Conservation (phyloP, 37 sponge, comb jelly and placozoan species). For the Halisarca cf. caerulea region DNA sequence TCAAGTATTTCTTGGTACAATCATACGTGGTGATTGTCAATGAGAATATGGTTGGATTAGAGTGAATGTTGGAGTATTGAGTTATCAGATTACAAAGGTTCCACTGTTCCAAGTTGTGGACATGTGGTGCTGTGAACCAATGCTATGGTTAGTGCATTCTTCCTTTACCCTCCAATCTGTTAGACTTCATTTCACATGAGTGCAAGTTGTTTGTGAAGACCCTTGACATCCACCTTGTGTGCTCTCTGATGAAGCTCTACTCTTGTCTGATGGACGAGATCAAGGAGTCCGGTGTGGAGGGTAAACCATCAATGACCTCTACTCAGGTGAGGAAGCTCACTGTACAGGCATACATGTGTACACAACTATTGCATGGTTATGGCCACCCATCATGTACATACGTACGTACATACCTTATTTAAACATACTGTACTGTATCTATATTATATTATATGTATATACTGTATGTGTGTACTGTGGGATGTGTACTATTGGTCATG, state of each 20-base stretch:
- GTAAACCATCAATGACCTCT: constrained; percentile 30
- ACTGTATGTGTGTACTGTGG: not conserved
- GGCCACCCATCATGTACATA: not conserved
- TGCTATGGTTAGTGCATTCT: too few species aligned
- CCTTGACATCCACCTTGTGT: constrained; percentile 74
- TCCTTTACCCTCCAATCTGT: too few species aligned
- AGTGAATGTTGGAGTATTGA: too few species aligned
- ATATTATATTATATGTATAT: too few species aligned
- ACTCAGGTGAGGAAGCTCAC: constrained; percentile 15
- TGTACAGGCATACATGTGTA: not conserved
- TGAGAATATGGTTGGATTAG: too few species aligned
- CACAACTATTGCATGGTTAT: not conserved
- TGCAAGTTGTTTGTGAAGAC: constrained; percentile 87
- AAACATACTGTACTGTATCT: too few species aligned
- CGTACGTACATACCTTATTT: not conserved
- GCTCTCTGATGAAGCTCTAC: constrained; percentile 76
- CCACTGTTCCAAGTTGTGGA: too few species aligned
- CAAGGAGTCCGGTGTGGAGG: constrained; percentile 30
- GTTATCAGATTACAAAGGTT: too few species aligned
- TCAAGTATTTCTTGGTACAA: too few species aligned
- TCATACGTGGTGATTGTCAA: not conserved
- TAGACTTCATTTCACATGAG: constrained; percentile 82
- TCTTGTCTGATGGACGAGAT: constrained; percentile 81
- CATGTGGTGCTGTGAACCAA: too few species aligned
- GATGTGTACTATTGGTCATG: too few species aligned